Evolutionary conservation across 2,797 vertebrate genomes (phyloP), one percentile per base, ranked within the genome.

Genomic region (Tapirus indicus): DNA sequence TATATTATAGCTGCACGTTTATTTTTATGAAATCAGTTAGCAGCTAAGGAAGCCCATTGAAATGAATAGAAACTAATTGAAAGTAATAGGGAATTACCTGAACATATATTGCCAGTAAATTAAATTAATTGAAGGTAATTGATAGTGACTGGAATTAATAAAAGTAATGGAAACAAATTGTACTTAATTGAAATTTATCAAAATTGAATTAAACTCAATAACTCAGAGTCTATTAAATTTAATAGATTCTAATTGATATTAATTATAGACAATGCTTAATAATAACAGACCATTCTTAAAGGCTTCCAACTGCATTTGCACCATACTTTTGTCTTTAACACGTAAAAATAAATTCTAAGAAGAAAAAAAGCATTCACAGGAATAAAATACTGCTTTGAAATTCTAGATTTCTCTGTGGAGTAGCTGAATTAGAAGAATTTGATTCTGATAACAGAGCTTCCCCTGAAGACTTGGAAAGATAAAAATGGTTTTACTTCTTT

Each of bases 61-160:
- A 98, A 99, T 98, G 98, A 98, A 98, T 96, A 97, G 98, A 98
- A 98, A 97, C 93, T 98, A 99, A 98, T 98, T 98, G 98, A 98
- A 99, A 98, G 96, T 98, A 99, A 99, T 98, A 98, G 97, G 93
- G 87, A 98, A 98, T 98, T 98, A 99, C 98, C 98, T 99, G 98
- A 98, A 99, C 98, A 98, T 98, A 97, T 96, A 99, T 88, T 97
- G 98, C 97, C 97, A 98, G 97, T 98, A 98, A 98, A 97, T 98
- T 95, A 98, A 99, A 99, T 98, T 98, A 99, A 99, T 98, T 98
- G 98, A 98, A 98, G 89, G 97, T 98, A 99, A 99, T 98, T 99
- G 98, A 98, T 98, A 98, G 98, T 98, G 98, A 98, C 97, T 97
- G 79, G 98, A 98, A 98, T 99, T 98, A 98, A 99, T 98, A 99